A percentile compares a stretch with the other conserved stretches of the same genome.
Evolutionary conservation across 1,140 invertebrate genomes (phyloP).

Genomic region (Zaprionus gabonicus): DNA sequence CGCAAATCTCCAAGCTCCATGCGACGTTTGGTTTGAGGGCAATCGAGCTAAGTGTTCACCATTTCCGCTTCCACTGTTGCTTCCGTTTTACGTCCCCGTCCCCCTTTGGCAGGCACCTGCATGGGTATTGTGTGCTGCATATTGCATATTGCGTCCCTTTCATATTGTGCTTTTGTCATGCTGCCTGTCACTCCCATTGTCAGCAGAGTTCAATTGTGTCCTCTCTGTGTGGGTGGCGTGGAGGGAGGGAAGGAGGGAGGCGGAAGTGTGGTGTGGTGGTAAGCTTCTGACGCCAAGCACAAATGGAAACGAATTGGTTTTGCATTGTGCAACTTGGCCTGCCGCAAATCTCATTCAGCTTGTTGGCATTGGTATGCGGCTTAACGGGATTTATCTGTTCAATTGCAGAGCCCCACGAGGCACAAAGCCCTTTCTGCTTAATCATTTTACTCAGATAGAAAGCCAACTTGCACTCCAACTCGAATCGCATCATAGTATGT

Average conservation of each 20-base stretch:
- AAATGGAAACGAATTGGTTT: slow-evolving; percentile 75
- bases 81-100: slow-evolving; percentile 22
- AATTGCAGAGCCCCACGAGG: slow-evolving; percentile 10
- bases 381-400: slow-evolving; percentile 30
- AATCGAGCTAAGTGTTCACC: slow-evolving; percentile 70
- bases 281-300: slow-evolving; percentile 53
- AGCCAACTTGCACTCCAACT: neutral
- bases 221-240: slow-evolving; percentile 7
- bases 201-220: slow-evolving; percentile 66
- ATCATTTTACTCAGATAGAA: slow-evolving; percentile 22
- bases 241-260: neutral
- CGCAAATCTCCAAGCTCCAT: slow-evolving; percentile 59
- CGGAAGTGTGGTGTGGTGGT: neutral
- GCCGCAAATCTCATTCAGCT: slow-evolving; percentile 57
- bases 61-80: slow-evolving; percentile 51
- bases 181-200: slow-evolving; percentile 69
- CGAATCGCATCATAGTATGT: neutral
- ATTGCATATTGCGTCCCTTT: slow-evolving; percentile 56
- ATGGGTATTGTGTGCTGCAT: slow-evolving; percentile 31
- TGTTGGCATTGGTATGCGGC: slow-evolving; percentile 30
- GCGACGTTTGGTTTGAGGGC: slow-evolving; percentile 50
- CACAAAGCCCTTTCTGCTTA: slow-evolving; percentile 30
- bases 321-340: slow-evolving; percentile 55
- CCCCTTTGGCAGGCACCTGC: slow-evolving; percentile 44
- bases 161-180: slow-evolving; percentile 62